Conservation (phyloP, 2,888 invertebrate genomes). For the Steinernema hermaphroditum region DNA sequence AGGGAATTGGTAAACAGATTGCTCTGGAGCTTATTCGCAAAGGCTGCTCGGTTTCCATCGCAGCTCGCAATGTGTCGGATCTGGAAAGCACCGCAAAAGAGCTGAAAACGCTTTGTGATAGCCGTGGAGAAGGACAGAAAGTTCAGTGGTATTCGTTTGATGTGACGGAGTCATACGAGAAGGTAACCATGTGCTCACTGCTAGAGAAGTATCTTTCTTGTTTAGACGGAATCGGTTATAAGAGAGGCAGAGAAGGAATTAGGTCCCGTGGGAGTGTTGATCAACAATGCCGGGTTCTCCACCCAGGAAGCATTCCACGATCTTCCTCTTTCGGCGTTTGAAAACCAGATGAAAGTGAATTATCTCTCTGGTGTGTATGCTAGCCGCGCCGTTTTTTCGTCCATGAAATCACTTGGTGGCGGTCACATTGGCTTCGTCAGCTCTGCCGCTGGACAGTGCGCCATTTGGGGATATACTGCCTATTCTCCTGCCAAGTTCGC, state of each 20-base stretch:
- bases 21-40: constrained; percentile 51
- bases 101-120: constrained; percentile 44
- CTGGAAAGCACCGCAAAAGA: constrained; percentile 60
- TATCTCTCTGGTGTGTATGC: constrained; percentile 76
- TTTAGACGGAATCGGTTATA: constrained; percentile 66
- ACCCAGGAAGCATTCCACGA: constrained; percentile 59
- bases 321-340: constrained; percentile 54
- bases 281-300: constrained; percentile 84
- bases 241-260: constrained; percentile 74
- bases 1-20: constrained; percentile 62
- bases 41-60: constrained; percentile 44
- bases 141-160: constrained; percentile 57
- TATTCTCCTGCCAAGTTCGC: constrained; percentile 92
- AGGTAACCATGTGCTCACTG: constrained; percentile 37
- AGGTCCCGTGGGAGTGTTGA: constrained; percentile 83
- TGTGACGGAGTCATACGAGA: constrained; percentile 52
- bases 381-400: constrained; percentile 57
- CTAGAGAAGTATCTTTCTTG: neutral
- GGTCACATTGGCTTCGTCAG: constrained; percentile 61
- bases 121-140: constrained; percentile 47
- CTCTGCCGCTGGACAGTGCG: constrained; percentile 72
- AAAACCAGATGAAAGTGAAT: constrained; percentile 81
- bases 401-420: constrained; percentile 54
- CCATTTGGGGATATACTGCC: constrained; percentile 87
- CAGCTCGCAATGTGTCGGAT: constrained; percentile 69